Percentiles rank a stretch among this genome's conserved stretches.
Conservation (phyloP, 2,797 vertebrate species). For the Falco berigora region DNA sequence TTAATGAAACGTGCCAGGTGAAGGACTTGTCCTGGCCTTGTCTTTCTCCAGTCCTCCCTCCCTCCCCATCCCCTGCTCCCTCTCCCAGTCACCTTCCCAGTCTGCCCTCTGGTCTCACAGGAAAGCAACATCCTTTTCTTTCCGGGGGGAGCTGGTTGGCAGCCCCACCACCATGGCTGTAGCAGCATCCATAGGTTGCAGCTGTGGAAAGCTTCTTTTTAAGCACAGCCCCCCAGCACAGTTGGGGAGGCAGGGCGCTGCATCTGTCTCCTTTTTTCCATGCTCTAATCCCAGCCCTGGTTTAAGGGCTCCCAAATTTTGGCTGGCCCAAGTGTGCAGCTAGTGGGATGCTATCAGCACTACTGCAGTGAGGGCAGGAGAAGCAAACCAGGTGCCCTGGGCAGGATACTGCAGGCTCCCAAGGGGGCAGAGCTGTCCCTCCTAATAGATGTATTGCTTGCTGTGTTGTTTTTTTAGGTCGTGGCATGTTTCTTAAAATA, state of each 20-base stretch:
- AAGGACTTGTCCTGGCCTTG: neutral
- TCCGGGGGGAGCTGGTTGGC: neutral
- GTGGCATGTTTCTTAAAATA: neutral
- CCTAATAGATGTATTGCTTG: neutral
- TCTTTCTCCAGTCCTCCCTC: neutral
- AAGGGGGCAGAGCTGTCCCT: neutral
- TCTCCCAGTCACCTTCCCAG: neutral
- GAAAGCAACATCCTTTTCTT: neutral
- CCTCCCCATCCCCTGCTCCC: neutral
- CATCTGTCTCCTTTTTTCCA: neutral
- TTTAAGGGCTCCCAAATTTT: neutral
- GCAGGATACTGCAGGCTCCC: neutral
- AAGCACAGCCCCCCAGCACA: neutral
- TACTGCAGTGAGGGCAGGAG: neutral
- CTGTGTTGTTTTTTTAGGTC: neutral
- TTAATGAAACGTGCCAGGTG: neutral
- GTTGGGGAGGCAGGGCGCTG: neutral
- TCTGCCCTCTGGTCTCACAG: neutral
- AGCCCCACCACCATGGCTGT: accelerated
- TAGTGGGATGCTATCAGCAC: accelerated
- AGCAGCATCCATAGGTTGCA: neutral
- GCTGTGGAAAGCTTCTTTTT: neutral
- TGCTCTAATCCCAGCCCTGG: neutral
- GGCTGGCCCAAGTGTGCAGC: neutral
- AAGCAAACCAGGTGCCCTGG: neutral